Evolutionary conservation across 2,888 invertebrate genomes (phyloP).

Genomic region (Volucella inanis): DNA sequence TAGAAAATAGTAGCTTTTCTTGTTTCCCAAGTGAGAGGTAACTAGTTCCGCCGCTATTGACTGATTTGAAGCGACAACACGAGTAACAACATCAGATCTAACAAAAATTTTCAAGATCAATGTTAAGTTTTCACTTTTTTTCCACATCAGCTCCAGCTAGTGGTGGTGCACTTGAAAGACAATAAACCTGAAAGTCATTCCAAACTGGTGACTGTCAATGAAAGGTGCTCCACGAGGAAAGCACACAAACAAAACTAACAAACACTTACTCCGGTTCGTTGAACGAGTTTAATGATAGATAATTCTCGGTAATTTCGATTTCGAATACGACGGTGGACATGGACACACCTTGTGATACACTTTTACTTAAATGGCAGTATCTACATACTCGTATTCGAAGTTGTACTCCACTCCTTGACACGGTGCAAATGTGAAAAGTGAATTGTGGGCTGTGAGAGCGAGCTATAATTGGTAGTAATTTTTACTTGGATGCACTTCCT

Average conservation of each 20-base stretch:
- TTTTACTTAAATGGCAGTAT: conserved; percentile 52
- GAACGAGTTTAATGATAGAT: conserved; percentile 57
- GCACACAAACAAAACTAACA: conserved; percentile 14
- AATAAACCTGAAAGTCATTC: neutral
- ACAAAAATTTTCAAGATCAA: conserved; percentile 66
- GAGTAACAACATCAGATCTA: neutral
- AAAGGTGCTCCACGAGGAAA: conserved; percentile 27
- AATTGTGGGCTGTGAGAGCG: conserved; percentile 24
- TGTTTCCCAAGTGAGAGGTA: conserved; percentile 34
- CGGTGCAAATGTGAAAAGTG: conserved; percentile 46
- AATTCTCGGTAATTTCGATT: conserved; percentile 56
- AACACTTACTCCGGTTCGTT: conserved; percentile 35
- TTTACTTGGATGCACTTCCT: conserved; percentile 53
- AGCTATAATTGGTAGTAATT: conserved; percentile 51
- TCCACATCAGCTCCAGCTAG: conserved; percentile 10
- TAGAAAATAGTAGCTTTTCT: conserved; percentile 44
- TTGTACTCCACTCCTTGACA: neutral
- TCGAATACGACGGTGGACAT: neutral
- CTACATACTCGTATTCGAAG: neutral
- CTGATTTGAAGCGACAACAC: neutral
- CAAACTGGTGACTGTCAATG: conserved; percentile 21
- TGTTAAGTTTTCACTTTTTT: conserved; percentile 67
- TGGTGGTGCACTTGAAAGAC: neutral
- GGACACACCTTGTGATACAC: conserved; percentile 66
- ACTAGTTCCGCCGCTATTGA: conserved; percentile 41